Conservation (phyloP, 1,140 invertebrate species). For the Tetragnatha versicolor region DNA sequence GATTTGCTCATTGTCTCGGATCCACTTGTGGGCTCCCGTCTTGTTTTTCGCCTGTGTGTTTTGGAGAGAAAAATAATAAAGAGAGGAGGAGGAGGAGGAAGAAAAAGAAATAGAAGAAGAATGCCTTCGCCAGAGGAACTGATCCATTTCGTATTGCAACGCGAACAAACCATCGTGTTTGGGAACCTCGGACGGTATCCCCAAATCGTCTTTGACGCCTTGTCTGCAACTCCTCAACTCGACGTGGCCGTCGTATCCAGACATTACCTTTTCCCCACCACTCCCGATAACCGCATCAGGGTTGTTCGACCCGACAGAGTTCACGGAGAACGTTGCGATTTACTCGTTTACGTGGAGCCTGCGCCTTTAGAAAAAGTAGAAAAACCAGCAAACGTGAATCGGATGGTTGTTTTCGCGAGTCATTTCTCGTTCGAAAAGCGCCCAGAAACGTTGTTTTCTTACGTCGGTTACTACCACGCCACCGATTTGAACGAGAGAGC, state of each 20-base stretch:
- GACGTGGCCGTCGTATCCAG: background rate
- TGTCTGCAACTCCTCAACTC: background rate
- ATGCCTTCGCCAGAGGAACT: too few species aligned
- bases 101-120: too few species aligned
- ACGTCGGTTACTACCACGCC: background rate
- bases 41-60: too few species aligned
- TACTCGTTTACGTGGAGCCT: background rate
- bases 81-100: too few species aligned
- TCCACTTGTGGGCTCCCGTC: too few species aligned
- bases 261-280: background rate
- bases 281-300: background rate
- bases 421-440: background rate
- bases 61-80: too few species aligned
- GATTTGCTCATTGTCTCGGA: too few species aligned
- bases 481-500: background rate
- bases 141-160: background rate
- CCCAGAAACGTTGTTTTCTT: background rate
- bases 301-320: background rate
- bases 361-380: background rate
- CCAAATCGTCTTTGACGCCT: background rate
- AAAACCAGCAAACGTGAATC: background rate
- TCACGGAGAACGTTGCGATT: background rate
- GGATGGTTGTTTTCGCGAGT: background rate
- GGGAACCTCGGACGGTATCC: constrained; percentile 5
- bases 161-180: background rate